phyloP scores from a whole-genome alignment of 2,113 vertebrate genomes.

The Engystomops pustulosus region DNA sequence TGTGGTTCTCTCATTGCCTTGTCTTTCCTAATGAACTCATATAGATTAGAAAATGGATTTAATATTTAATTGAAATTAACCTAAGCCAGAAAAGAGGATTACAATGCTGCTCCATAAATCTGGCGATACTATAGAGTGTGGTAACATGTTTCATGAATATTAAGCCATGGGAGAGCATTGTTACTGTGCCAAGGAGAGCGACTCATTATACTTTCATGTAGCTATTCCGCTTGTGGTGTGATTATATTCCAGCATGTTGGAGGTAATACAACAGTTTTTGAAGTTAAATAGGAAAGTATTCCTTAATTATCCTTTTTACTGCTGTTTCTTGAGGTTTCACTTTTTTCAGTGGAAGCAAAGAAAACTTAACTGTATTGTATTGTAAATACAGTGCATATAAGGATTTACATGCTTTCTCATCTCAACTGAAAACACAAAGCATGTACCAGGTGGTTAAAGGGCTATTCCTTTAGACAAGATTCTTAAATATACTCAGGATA shows the following conservation, averaged over 20 bases:
- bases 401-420: too few species aligned
- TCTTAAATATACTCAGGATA: too few species aligned
- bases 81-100: slow-evolving; percentile 85
- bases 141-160: slow-evolving; percentile 82
- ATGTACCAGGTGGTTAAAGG: too few species aligned
- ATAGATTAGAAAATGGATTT: slow-evolving; percentile 89
- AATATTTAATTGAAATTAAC: slow-evolving; percentile 89
- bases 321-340: neutral
- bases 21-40: slow-evolving; percentile 85
- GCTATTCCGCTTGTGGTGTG: slow-evolving; percentile 72
- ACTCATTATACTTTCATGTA: slow-evolving; percentile 78
- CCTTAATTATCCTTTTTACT: neutral
- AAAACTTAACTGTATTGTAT: too few species aligned
- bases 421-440: too few species aligned
- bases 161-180: slow-evolving; percentile 74
- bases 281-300: slow-evolving; percentile 57
- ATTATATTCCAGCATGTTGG: slow-evolving; percentile 73
- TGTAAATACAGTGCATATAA: too few species aligned
- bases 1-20: slow-evolving; percentile 80
- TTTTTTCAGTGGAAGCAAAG: too few species aligned
- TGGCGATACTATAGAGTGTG: slow-evolving; percentile 77
- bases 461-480: too few species aligned
- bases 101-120: slow-evolving; percentile 83
- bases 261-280: too few species aligned
- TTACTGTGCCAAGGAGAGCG: slow-evolving; percentile 73